Evolutionary conservation across 2,113 vertebrate genomes (phyloP), one percentile per base, ranked within the genome.

Genomic region (Saiga tatarica): DNA sequence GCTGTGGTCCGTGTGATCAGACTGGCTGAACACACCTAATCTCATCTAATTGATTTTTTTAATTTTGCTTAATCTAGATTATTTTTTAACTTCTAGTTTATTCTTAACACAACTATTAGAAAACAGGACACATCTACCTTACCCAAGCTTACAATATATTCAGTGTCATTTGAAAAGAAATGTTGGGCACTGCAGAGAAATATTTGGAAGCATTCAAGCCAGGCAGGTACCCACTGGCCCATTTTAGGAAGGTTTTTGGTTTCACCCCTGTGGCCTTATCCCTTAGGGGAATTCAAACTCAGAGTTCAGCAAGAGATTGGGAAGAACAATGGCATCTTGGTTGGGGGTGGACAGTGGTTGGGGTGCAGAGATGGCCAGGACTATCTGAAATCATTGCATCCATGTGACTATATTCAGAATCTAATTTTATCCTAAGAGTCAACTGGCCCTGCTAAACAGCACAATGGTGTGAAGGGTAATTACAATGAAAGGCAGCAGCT

Each of bases 381-480:
- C 39, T 91, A 16, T 55, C 84, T 91, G 26, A 13, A 62, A 82
- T 87, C 28, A 94, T 96, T 91, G 86, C 85, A 91, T 93, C 60
- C 76, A 36, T 7, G 21, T 71, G 81, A 50, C 76, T 88, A 91
- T 91, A 97, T 89, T 60, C 45, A 89, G 55, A 71, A 62, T 91
- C 91, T 93, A 45, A 91, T 83, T 97, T 97, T 92, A 91, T 83
- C 95, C 93, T 87, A 95, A 88, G 33, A 76, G 21, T 52, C 59
- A 67, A 7, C 57, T 1, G 0, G 39, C 47, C 93, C 91, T 60
- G 45, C 45, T 91, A 57, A 85, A 8, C 7, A n/a, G 78, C 17
- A 33, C 52, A n/a, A 5, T 2, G 25, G 82, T 91, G 28, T 90
- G 86, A 83, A 96, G 55, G 62, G 42, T 87, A 64, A 89, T 91